phyloP scores from a whole-genome alignment of 2,113 vertebrate species.

The Stigmatopora nigra region DNA sequence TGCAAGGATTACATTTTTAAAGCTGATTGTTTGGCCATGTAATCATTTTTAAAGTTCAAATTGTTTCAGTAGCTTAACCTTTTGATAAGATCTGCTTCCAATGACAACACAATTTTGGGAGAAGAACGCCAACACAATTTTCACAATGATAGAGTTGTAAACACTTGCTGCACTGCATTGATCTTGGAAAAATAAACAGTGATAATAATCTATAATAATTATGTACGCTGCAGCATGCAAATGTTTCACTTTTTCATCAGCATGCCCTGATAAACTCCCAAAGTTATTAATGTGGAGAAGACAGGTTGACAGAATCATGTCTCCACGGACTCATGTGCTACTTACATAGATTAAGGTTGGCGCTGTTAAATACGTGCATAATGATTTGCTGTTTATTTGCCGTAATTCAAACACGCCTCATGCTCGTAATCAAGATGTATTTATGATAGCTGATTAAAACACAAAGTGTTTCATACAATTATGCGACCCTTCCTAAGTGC shows the following conservation, averaged over 20 bases:
- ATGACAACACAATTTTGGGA: not conserved
- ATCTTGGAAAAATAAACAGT: not conserved
- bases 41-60: not conserved
- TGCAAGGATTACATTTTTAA: constrained; percentile 32
- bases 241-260: constrained; percentile 18
- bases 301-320: constrained; percentile 21
- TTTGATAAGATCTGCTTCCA: not conserved
- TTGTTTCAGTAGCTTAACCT: not conserved
- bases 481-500: not conserved
- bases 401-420: constrained; percentile 31
- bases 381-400: constrained; percentile 17
- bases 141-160: not conserved
- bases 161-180: not conserved
- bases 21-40: not conserved
- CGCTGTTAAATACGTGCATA: constrained; percentile 24
- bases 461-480: constrained; percentile 13
- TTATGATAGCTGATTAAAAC: constrained; percentile 41
- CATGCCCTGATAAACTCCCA: constrained; percentile 24
- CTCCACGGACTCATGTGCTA: constrained; percentile 16
- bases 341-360: constrained; percentile 17
- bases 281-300: constrained; percentile 28
- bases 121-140: not conserved
- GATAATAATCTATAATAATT: constrained; percentile 8
- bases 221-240: constrained; percentile 18
- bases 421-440: constrained; percentile 31